A percentile compares a stretch with the other conserved stretches of the same genome.
These are phyloP conservation scores for Athene noctua DNA, from an alignment of 2,113 vertebrate genomes.

Conservation along the genomic window DNA sequence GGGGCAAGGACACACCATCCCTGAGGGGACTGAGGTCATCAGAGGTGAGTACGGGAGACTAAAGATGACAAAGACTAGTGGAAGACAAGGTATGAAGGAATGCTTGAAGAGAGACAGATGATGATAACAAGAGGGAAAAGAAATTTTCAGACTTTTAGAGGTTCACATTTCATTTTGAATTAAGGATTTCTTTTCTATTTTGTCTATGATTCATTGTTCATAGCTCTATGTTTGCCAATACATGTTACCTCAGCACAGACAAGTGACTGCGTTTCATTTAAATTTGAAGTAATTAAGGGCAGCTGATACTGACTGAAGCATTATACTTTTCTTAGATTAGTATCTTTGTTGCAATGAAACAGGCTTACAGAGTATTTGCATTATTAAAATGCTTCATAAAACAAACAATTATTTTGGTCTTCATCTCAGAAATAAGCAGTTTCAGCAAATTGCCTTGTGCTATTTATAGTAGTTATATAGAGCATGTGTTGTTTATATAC, in stretches of 20 bases:
- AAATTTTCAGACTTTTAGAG: not conserved
- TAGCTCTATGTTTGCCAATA: not conserved
- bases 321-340: not conserved
- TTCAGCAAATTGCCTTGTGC: not conserved
- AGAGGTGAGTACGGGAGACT: not conserved
- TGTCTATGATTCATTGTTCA: not conserved
- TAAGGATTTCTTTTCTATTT: not conserved
- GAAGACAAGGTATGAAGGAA: not conserved
- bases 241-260: not conserved
- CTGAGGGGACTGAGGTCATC: not conserved
- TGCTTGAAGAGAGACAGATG: not conserved
- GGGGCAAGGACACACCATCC: not conserved
- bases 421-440: not conserved
- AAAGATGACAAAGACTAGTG: not conserved
- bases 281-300: not conserved
- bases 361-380: not conserved
- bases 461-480: not conserved
- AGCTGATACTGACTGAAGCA: not conserved
- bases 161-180: not conserved
- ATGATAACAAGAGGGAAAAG: not conserved
- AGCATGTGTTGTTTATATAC: not conserved
- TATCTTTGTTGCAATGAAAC: not conserved
- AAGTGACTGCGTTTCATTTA: not conserved
- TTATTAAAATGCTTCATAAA: not conserved
- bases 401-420: not conserved